A percentile compares a stretch with the other conserved stretches of the same genome.
Conservation (phyloP, 2,113 vertebrate genomes). For the Romanogobio albipinnatus region DNA sequence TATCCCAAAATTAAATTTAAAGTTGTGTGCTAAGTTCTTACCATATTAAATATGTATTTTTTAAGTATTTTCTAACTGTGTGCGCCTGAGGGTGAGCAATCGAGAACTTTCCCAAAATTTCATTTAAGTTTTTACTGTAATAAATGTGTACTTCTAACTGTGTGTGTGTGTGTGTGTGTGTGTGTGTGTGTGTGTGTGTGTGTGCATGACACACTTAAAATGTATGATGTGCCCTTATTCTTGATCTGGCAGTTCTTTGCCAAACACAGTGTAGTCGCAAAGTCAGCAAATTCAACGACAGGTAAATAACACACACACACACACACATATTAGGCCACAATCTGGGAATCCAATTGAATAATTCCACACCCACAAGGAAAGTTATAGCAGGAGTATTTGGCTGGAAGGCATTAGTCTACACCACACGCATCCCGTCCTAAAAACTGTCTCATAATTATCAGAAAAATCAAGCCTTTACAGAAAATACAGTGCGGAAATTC, state of each 20-base stretch:
- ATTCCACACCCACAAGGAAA: not conserved
- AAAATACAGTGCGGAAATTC: not conserved
- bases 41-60: not conserved
- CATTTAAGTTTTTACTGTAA: not conserved
- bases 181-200: not conserved
- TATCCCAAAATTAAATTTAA: not conserved
- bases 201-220: not conserved
- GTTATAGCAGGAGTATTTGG: not conserved
- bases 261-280: not conserved
- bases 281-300: slow-evolving; percentile 1
- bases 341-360: not conserved
- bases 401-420: slow-evolving; percentile 14
- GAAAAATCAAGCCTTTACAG: not conserved
- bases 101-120: slow-evolving; percentile 29
- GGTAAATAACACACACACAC: slow-evolving; percentile 9
- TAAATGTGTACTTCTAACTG: not conserved
- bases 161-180: not conserved
- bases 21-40: not conserved
- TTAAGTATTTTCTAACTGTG: not conserved
- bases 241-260: not conserved
- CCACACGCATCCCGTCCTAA: not conserved
- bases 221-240: not conserved
- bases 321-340: not conserved
- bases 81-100: not conserved
- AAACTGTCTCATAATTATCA: not conserved